Conservation (phyloP, 2,888 invertebrate species). For the Hirtodrosophila cameraria region DNA sequence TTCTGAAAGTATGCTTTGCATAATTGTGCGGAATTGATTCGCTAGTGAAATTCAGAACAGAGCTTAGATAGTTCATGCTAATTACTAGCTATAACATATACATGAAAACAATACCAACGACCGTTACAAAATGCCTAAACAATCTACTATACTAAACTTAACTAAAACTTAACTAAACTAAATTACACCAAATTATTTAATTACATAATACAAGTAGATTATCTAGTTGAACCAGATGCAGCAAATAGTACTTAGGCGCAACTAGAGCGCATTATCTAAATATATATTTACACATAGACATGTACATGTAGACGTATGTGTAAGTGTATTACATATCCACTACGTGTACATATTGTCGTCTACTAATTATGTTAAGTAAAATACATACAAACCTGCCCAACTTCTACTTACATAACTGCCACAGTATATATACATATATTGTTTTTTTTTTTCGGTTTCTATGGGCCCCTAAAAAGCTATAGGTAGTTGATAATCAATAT, state of each 20-base stretch:
- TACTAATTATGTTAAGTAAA: slow-evolving; percentile 48
- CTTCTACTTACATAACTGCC: slow-evolving; percentile 19
- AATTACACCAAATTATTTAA: slow-evolving; percentile 40
- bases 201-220: slow-evolving; percentile 52
- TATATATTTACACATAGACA: slow-evolving; percentile 20
- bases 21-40: too few relatives aligned
- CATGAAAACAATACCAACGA: slow-evolving; percentile 2
- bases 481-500: slow-evolving; percentile 37
- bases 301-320: slow-evolving; percentile 9
- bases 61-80: slow-evolving; percentile 34
- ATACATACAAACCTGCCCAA: too few relatives aligned
- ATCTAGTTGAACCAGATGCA: slow-evolving; percentile 42
- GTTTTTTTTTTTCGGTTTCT: slow-evolving; percentile 1
- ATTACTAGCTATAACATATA: slow-evolving; percentile 20
- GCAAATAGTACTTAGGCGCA: slow-evolving; percentile 37
- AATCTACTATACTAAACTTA: slow-evolving; percentile 23
- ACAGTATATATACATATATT: slow-evolving; percentile 12
- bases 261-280: slow-evolving; percentile 31
- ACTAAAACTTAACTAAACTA: slow-evolving; percentile 37
- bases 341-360: slow-evolving; percentile 41
- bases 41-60: slow-evolving; percentile 7
- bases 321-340: slow-evolving; percentile 4
- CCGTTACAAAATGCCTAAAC: slow-evolving; percentile 21
- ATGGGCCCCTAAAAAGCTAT: slow-evolving; percentile 35
- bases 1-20: too few relatives aligned